Evolutionary conservation across 2,888 invertebrate genomes (phyloP).

Genomic region (Eupelmus urozonus): DNA sequence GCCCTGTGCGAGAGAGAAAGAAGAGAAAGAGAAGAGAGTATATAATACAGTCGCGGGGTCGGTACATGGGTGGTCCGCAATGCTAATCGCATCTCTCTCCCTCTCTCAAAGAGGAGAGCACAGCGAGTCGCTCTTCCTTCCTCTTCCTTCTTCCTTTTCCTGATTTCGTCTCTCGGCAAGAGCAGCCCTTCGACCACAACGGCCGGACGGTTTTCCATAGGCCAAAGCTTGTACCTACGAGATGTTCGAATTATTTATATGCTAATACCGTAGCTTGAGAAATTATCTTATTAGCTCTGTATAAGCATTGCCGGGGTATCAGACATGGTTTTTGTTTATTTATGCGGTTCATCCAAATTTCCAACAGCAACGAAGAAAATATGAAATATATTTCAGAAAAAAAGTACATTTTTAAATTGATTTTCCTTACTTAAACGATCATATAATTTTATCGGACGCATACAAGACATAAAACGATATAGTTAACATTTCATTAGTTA

Average conservation of each 20-base stretch:
- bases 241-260: not conserved
- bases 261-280: not conserved
- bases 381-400: too few species aligned
- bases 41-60: slow-evolving; percentile 44
- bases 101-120: too few species aligned
- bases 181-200: not conserved
- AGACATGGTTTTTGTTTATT: too few species aligned
- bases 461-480: too few species aligned
- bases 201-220: not conserved
- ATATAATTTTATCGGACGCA: too few species aligned
- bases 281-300: slow-evolving; percentile 23
- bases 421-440: too few species aligned
- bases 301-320: too few species aligned
- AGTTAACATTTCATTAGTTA: too few species aligned
- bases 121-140: slow-evolving; percentile 40
- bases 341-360: too few species aligned
- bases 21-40: too few species aligned
- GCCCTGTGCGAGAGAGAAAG: slow-evolving; percentile 50
- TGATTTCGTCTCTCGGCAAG: slow-evolving; percentile 6
- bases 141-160: slow-evolving; percentile 35
- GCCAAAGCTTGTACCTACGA: not conserved
- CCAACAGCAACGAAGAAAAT: too few species aligned
- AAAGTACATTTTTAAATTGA: too few species aligned
- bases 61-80: slow-evolving; percentile 75
- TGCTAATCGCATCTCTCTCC: slow-evolving; percentile 68